These are phyloP conservation scores for Muraenolepis orangiensis DNA, from an alignment of 2,797 vertebrate genomes.

Conservation along the genomic window DNA sequence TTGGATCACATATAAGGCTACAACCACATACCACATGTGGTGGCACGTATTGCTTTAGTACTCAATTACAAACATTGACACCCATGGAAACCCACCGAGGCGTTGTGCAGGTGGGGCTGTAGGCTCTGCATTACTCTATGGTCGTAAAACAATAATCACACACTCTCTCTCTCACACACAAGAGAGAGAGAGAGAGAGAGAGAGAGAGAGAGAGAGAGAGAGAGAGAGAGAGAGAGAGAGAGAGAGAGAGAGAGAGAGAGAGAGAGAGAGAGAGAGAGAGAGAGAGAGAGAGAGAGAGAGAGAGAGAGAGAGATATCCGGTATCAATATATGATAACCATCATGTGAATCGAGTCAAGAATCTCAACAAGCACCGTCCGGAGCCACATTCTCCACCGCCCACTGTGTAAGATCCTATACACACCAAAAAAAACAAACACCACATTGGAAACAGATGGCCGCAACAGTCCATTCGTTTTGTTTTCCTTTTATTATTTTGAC, in stretches of 20 bases:
- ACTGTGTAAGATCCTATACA: slow-evolving; percentile 46
- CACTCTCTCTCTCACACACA: no score
- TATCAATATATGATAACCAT: slow-evolving; percentile 23
- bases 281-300: background rate
- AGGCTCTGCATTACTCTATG: background rate
- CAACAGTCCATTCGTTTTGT: slow-evolving; percentile 48
- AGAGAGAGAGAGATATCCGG: background rate
- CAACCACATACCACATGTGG: background rate
- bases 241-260: background rate
- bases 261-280: background rate
- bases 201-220: background rate
- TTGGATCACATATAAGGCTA: background rate
- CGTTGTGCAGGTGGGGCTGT: background rate
- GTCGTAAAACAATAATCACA: background rate
- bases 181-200: background rate
- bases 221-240: background rate
- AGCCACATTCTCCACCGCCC: slow-evolving; percentile 47
- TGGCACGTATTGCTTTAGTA: background rate
- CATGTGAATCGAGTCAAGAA: slow-evolving; percentile 49
- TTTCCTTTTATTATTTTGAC: slow-evolving; percentile 59
- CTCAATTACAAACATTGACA: slow-evolving; percentile 1
- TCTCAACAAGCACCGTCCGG: slow-evolving; percentile 33
- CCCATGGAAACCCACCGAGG: background rate
- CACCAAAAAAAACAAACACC: slow-evolving; percentile 46
- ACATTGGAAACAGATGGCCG: slow-evolving; percentile 72